phyloP scores from a whole-genome alignment of 2,797 vertebrate species.

The Karalla daura region DNA sequence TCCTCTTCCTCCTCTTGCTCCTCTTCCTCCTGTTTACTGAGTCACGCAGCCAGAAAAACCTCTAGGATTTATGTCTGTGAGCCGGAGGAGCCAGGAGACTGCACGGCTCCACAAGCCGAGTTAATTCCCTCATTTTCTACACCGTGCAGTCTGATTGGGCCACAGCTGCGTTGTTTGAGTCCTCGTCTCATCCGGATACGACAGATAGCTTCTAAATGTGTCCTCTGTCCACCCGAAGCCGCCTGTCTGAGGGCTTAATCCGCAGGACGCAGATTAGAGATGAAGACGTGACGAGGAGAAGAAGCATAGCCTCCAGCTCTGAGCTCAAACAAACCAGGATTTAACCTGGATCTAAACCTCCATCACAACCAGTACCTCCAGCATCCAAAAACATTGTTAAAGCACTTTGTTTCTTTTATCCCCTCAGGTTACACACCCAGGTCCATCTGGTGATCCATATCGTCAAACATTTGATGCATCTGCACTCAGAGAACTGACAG shows the following conservation, averaged over 20 bases:
- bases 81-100: constrained; percentile 44
- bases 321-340: background rate
- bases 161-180: background rate
- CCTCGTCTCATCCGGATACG: background rate
- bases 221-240: background rate
- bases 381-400: background rate
- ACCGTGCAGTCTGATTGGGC: constrained; percentile 31
- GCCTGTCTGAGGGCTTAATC: background rate
- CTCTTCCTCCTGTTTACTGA: constrained; percentile 42
- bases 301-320: too few species aligned
- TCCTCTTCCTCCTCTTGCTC: constrained; percentile 27
- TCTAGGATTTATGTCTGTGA: constrained; percentile 62
- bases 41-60: constrained; percentile 6
- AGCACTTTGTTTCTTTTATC: too few species aligned
- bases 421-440: too few species aligned
- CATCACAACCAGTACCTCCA: background rate
- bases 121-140: constrained; percentile 63
- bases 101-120: constrained; percentile 39
- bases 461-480: too few species aligned
- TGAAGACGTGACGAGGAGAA: background rate
- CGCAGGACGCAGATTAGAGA: background rate
- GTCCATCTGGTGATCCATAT: too few species aligned
- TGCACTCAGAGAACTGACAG: too few species aligned
- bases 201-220: constrained; percentile 24
- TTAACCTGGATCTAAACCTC: background rate